Evolutionary conservation across 2,888 invertebrate species (phyloP).

Genomic region (Polydrusus cervinus): DNA sequence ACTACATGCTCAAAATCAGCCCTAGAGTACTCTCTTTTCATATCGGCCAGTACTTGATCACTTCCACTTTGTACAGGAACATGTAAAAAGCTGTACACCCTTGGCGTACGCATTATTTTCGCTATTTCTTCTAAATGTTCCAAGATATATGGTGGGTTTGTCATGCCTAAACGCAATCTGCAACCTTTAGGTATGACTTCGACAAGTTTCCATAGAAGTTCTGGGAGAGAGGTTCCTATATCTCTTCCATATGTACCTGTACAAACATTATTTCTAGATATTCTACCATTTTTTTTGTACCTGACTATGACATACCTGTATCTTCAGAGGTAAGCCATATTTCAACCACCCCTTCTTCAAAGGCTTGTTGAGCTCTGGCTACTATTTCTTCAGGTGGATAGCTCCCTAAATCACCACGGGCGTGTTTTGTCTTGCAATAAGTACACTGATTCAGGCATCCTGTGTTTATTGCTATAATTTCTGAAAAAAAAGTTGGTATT

Average conservation of each 20-base stretch:
- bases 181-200: slow-evolving; percentile 84
- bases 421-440: slow-evolving; percentile 99
- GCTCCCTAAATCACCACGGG: slow-evolving; percentile 94
- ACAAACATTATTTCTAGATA: neutral
- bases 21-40: slow-evolving; percentile 96
- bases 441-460: slow-evolving; percentile 99
- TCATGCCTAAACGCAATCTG: slow-evolving; percentile 94
- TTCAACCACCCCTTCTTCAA: slow-evolving; percentile 94
- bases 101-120: slow-evolving; percentile 87
- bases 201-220: slow-evolving; percentile 89
- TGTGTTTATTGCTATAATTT: slow-evolving; percentile 97
- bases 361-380: slow-evolving; percentile 88
- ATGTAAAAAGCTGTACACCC: slow-evolving; percentile 96
- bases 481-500: slow-evolving; percentile 72
- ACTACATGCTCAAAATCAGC: slow-evolving; percentile 93
- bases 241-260: slow-evolving; percentile 93
- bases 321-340: slow-evolving; percentile 99
- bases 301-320: slow-evolving; percentile 77
- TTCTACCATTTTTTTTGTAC: too few relatives aligned
- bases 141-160: slow-evolving; percentile 98
- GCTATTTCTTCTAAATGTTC: slow-evolving; percentile 95
- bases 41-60: slow-evolving; percentile 93
- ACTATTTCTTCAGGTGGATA: slow-evolving; percentile 94
- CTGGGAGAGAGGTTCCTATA: slow-evolving; percentile 90
- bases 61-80: slow-evolving; percentile 99